Conservation (phyloP, 2,113 vertebrate species). For the Caranx ignobilis region DNA sequence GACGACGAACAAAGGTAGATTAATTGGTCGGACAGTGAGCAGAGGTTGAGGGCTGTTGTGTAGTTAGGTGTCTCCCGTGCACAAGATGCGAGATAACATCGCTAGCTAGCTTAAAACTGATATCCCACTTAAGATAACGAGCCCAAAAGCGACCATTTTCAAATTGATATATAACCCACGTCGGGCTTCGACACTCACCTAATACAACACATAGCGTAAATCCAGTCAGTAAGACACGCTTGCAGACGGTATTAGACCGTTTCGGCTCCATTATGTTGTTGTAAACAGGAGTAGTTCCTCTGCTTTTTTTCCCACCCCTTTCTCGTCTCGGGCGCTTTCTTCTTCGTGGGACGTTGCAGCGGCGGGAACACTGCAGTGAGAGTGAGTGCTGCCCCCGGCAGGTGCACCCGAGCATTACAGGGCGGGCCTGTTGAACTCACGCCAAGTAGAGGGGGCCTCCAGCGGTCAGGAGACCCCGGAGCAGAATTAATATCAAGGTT, state of each 20-base stretch:
- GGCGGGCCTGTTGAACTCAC: no score
- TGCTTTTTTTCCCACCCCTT: constrained; percentile 47
- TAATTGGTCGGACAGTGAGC: neutral
- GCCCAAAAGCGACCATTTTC: constrained; percentile 18
- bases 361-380: neutral
- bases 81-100: constrained; percentile 33
- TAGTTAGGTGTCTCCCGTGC: constrained; percentile 36
- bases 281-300: constrained; percentile 69
- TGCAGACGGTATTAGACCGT: constrained; percentile 42
- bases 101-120: constrained; percentile 60
- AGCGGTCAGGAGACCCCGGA: no score
- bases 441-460: no score
- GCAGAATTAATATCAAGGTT: no score
- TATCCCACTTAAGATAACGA: constrained; percentile 37
- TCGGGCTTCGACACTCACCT: constrained; percentile 62
- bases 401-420: neutral
- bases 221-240: constrained; percentile 58
- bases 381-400: constrained; percentile 27
- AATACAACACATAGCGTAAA: constrained; percentile 65
- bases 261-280: constrained; percentile 80
- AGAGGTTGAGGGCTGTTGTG: constrained; percentile 11
- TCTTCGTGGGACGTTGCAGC: constrained; percentile 23
- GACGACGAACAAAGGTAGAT: constrained; percentile 4
- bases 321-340: constrained; percentile 25
- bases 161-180: neutral